Evolutionary conservation across 2,113 vertebrate species (phyloP), one percentile per base, ranked within the genome.

Genomic region (Eidolon helvum): DNA sequence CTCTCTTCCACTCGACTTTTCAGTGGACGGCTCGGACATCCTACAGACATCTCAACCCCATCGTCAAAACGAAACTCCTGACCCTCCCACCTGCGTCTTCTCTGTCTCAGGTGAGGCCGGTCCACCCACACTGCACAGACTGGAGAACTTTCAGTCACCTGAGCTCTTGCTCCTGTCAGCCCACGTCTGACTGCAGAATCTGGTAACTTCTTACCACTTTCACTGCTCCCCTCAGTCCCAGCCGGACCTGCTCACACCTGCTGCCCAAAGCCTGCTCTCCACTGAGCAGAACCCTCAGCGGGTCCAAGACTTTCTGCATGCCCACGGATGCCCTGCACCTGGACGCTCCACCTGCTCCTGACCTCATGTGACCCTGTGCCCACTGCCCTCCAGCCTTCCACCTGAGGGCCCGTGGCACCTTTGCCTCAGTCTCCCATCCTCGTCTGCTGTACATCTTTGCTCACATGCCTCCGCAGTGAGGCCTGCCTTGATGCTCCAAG

Each of bases 331-430:
- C 35, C 28, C 35, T 33, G 2, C 43, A 6, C 50, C 40, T 45
- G 21, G 71, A 28, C 14, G 43, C 1, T 43, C 22, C 10, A 7
- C 53, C 18, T 68, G 21, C 40, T 28, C 22, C 43, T 38, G 38
- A 15, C 19, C 8, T 24, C 22, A 5, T 12, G 2, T 35, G 28
- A 40, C 24, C 38, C 16, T 12, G 1, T 10, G 8, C 24, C 2
- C 50, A 1, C n/a, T 18, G 0, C 7, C 30, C 74, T 65, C 24
- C 28, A 63, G 24, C 28, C 30, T 8, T 50, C 14, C 50, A 50
- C 50, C 50, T 11, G 4, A 1, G 15, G 50, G 15, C 50, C 50
- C 12, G 48, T 12, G 11, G n/a, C 15, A 12, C 45, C 50, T 61
- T 18, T 33, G 53, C 10, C 11, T 35, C 8, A 45, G 43, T 61